Conservation (phyloP, 2,113 vertebrate species). For the Mesitornis unicolor region DNA sequence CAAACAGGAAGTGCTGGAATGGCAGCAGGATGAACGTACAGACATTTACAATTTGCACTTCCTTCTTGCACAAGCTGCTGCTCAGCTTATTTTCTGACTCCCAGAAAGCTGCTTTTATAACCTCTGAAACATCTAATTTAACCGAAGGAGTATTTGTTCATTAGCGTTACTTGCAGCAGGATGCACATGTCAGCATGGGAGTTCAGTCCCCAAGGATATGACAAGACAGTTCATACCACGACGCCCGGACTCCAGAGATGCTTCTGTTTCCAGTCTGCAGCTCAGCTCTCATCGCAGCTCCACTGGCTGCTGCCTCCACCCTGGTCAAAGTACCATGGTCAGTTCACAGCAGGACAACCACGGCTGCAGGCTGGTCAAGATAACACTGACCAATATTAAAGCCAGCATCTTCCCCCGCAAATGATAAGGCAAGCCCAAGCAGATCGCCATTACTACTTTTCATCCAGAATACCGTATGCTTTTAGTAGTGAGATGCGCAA, state of each 20-base stretch:
- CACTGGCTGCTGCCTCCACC: not conserved
- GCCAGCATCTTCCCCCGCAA: not conserved
- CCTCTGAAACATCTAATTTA: conserved; percentile 24
- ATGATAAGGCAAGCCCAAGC: not conserved
- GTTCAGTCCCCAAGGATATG: not conserved
- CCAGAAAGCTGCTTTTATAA: conserved; percentile 41
- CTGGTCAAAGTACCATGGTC: not conserved
- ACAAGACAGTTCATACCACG: not conserved
- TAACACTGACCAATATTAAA: not conserved
- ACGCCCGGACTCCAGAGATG: not conserved
- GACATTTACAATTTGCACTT: not conserved
- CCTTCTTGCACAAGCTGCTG: not conserved
- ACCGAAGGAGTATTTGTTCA: conserved; percentile 9
- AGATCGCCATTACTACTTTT: not conserved
- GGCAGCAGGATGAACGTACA: not conserved
- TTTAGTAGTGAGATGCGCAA: not conserved
- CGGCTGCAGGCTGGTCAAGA: not conserved
- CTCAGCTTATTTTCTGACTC: conserved; percentile 23
- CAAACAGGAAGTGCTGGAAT: not conserved
- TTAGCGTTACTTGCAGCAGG: conserved; percentile 20
- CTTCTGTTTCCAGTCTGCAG: not conserved
- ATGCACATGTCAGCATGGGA: conserved; percentile 38
- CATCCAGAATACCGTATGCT: not conserved
- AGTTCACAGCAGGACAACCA: not conserved
- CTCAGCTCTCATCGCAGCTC: not conserved